Conservation (phyloP, 2,888 invertebrate species). For the Seira ritae region DNA sequence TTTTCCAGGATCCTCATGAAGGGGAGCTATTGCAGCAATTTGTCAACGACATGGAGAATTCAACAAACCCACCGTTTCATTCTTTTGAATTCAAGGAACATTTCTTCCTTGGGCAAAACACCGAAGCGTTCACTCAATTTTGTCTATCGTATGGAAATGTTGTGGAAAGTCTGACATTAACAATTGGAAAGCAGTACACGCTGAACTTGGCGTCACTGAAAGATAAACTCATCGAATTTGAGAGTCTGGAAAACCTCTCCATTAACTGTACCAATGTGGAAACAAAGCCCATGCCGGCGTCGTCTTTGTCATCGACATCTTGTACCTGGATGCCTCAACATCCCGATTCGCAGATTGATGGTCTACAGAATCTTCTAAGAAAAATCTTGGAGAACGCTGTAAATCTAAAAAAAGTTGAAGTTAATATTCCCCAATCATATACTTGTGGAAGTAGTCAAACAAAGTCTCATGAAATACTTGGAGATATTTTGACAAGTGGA, state of each 20-base stretch:
- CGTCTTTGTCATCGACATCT: background rate
- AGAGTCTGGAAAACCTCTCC: background rate
- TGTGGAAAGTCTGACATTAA: background rate
- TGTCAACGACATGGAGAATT: background rate
- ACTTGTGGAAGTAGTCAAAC: background rate
- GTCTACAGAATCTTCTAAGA: background rate
- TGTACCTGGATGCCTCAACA: background rate
- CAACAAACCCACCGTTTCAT: slow-evolving; percentile 17
- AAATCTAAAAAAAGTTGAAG: background rate
- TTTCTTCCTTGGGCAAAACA: slow-evolving; percentile 21
- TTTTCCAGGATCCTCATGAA: background rate
- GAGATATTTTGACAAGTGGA: background rate
- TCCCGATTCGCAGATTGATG: background rate
- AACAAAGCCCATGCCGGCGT: background rate
- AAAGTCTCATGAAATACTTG: background rate
- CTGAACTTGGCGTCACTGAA: background rate
- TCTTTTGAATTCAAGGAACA: slow-evolving; percentile 23
- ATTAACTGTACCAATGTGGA: slow-evolving; percentile 7
- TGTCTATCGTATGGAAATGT: background rate
- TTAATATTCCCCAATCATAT: background rate
- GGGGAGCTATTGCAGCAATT: background rate
- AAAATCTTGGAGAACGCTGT: background rate
- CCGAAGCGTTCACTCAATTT: background rate
- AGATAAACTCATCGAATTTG: background rate
- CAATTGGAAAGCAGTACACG: slow-evolving; percentile 26